A percentile compares a stretch with the other conserved stretches of the same genome.
Evolutionary conservation across 35 echinoderm and acorn worm genomes (phyloP).

Genomic region (Stichopus chloronotus): DNA sequence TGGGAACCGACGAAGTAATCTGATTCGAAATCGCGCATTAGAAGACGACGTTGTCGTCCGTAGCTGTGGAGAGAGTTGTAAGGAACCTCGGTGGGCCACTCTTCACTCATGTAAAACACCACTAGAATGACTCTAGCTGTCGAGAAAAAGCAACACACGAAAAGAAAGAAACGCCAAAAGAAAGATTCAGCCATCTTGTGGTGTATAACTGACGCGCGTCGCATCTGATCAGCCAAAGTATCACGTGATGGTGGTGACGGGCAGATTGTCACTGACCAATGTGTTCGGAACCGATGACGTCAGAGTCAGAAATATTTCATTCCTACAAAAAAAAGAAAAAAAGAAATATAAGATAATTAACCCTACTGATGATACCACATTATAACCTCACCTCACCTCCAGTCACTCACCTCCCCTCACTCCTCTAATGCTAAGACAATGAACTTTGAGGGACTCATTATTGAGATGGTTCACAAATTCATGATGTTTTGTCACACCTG

Average conservation of each 20-base stretch:
- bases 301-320: neutral
- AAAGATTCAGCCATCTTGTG: conserved; percentile 50
- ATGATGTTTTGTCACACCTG: no score
- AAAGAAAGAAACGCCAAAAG: conserved; percentile 43
- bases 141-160: conserved; percentile 46
- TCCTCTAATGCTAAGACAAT: no score
- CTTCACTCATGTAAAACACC: conserved; percentile 12
- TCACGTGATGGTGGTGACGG: neutral
- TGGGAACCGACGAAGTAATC: neutral
- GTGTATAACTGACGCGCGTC: neutral
- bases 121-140: conserved; percentile 30
- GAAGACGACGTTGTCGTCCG: neutral
- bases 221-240: neutral
- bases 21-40: neutral
- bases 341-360: no score
- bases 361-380: no score
- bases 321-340: no score
- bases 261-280: neutral
- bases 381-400: no score
- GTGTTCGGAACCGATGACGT: neutral
- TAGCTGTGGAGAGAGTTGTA: conserved; percentile 40
- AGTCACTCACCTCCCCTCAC: no score
- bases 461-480: no score
- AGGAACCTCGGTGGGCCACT: conserved; percentile 46
- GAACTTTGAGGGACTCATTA: no score